Evolutionary conservation across 1,140 invertebrate genomes (phyloP), one percentile per base, ranked within the genome.

Genomic region (Charaxes varanes): DNA sequence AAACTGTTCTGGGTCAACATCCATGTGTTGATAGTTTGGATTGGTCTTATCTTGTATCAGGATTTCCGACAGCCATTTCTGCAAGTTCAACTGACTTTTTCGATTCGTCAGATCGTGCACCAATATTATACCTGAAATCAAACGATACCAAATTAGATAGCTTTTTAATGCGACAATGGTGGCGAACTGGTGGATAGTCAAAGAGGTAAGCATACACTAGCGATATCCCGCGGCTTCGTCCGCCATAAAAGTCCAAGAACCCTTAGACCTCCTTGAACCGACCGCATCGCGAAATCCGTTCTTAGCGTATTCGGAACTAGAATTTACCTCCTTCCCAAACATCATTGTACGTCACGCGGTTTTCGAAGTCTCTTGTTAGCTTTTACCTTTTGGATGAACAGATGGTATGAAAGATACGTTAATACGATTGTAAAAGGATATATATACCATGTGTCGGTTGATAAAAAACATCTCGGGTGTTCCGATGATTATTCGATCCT

Each of bases 61-160:
- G 26, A 98, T 91, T 86, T 99, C 97, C 38, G 91, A 89, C 2
- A 99, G 77, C 97, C 97, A 99, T 81, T 95, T 93, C 46, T 92
- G 89, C 27, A 99, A 85, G 86, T 98, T 97, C 45, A 94, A 89
- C 77, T 98, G 94, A 32, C 96, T 97, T 80, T 99, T 99, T 57
- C 94, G 88, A 77, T 99, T 99, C 12, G 94, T 97, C 53, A 98
- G 87, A 86, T 99, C 97, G 85, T 99, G 96, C 6, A 98, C 96
- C 27, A 99, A 85, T 60, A 98, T 95, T 30, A 97, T 94, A 46
- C 93, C 93, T 94, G 57, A 43, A 86, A 86, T 59, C 4, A 30
- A 18, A 13, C 32, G 31, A 43, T 30, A 35, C 15, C 14, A 24
- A 13, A 17, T 32, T 4, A 16, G 10, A 1, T 8, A 18, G 3